A percentile compares a stretch with the other conserved stretches of the same genome.
These are phyloP conservation scores for Toxotes lorentzi DNA, from an alignment of 2,797 vertebrate species.

Conservation along the genomic window DNA sequence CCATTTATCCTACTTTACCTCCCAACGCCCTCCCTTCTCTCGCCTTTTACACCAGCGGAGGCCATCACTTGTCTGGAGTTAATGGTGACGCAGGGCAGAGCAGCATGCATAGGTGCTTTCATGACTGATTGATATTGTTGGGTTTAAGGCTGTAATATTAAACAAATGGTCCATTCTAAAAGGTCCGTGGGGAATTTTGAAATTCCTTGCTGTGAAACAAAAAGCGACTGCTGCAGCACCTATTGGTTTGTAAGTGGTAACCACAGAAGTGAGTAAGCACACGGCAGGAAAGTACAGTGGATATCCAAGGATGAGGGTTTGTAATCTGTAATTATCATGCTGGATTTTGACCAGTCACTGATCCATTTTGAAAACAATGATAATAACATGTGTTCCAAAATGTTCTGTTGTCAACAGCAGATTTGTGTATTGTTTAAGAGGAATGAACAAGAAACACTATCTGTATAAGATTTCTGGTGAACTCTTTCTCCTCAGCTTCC, in stretches of 20 bases:
- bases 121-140: slow-evolving; percentile 82
- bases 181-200: slow-evolving; percentile 51
- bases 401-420: slow-evolving; percentile 24
- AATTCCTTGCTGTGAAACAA: slow-evolving; percentile 52
- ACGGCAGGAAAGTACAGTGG: slow-evolving; percentile 36
- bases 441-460: slow-evolving; percentile 38
- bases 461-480: slow-evolving; percentile 21
- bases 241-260: slow-evolving; percentile 30
- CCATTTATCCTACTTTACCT: slow-evolving; percentile 61
- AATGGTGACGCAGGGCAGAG: slow-evolving; percentile 73
- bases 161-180: slow-evolving; percentile 79
- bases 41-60: slow-evolving; percentile 48
- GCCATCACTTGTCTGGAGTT: slow-evolving; percentile 69
- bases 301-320: slow-evolving; percentile 41
- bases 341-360: slow-evolving; percentile 43
- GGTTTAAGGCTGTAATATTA: slow-evolving; percentile 81
- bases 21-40: slow-evolving; percentile 37
- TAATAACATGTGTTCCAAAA: slow-evolving; percentile 31
- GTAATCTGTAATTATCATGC: slow-evolving; percentile 47
- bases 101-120: slow-evolving; percentile 74
- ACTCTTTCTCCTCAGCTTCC: slow-evolving; percentile 19
- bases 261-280: slow-evolving; percentile 27
- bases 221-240: slow-evolving; percentile 34
- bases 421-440: slow-evolving; percentile 17
- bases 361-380: slow-evolving; percentile 29